Conservation (phyloP, 2,113 vertebrate genomes). For the Neogale vison region DNA sequence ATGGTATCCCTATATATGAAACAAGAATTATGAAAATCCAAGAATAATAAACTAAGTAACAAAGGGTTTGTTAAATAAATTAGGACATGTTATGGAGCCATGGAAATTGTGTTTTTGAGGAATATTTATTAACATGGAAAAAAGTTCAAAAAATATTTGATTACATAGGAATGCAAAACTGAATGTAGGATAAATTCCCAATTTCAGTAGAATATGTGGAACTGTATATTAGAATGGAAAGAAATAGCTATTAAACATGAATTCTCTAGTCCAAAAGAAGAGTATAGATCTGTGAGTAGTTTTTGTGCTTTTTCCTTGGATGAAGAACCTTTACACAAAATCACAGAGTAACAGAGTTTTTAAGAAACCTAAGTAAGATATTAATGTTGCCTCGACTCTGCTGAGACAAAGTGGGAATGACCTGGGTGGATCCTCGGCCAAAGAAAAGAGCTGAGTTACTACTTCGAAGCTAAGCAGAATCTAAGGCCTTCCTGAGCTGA, state of each 20-base stretch:
- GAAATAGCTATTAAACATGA: background rate
- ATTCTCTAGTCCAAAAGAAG: background rate
- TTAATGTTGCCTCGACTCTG: background rate
- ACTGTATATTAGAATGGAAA: background rate
- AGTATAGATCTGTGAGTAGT: background rate
- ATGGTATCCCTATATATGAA: background rate
- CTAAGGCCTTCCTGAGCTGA: background rate
- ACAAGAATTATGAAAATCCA: background rate
- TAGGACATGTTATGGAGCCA: background rate
- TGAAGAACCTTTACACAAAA: background rate
- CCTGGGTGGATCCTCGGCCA: accelerated
- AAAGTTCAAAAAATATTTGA: background rate
- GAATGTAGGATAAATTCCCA: background rate
- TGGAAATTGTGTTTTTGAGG: background rate
- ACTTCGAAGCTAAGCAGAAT: background rate
- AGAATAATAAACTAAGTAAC: background rate
- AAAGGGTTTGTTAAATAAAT: background rate
- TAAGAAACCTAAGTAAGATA: too few species aligned
- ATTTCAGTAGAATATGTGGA: background rate
- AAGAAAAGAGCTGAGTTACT: background rate
- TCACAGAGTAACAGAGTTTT: background rate
- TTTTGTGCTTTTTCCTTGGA: background rate
- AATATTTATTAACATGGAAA: background rate
- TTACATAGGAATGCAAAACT: background rate
- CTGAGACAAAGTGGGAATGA: background rate